Conservation (phyloP, 1,140 invertebrate species). For the Drosophila varians region DNA sequence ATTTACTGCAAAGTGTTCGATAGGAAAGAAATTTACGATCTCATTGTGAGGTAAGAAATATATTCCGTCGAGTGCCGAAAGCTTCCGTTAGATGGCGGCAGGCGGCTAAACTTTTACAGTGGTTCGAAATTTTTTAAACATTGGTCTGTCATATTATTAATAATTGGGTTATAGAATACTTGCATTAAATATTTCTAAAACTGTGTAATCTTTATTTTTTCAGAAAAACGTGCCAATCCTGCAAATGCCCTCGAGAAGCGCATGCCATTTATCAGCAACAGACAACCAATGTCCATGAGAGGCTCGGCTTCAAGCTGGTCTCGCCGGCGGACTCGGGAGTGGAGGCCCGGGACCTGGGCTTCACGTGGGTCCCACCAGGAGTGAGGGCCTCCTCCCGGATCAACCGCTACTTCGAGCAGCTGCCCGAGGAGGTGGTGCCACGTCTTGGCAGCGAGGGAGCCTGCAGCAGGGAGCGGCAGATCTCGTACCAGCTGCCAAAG, state of each 20-base stretch:
- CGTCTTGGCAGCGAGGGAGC: slow-evolving; percentile 90
- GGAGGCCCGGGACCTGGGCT: slow-evolving; percentile 87
- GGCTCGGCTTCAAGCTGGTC: slow-evolving; percentile 89
- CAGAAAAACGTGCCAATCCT: slow-evolving; percentile 88
- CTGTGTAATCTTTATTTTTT: slow-evolving; percentile 17
- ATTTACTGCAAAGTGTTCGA: slow-evolving; percentile 93
- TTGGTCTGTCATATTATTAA: too few relatives aligned
- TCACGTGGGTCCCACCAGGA: slow-evolving; percentile 93
- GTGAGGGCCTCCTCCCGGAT: slow-evolving; percentile 87
- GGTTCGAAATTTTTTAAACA: neutral
- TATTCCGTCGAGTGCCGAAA: slow-evolving; percentile 20
- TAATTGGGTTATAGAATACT: too few relatives aligned
- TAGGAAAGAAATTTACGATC: slow-evolving; percentile 90
- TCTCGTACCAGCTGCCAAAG: slow-evolving; percentile 95
- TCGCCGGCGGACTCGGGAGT: slow-evolving; percentile 82
- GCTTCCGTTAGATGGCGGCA: slow-evolving; percentile 56
- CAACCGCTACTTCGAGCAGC: slow-evolving; percentile 89
- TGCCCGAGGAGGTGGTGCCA: slow-evolving; percentile 91
- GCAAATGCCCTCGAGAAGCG: slow-evolving; percentile 92
- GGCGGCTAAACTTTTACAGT: slow-evolving; percentile 30
- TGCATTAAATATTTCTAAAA: neutral
- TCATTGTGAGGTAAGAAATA: slow-evolving; percentile 89
- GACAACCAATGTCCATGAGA: slow-evolving; percentile 86
- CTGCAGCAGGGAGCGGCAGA: slow-evolving; percentile 90
- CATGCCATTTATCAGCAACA: slow-evolving; percentile 94